Conservation (phyloP, 2,113 vertebrate genomes). For the Rhineura floridana region DNA sequence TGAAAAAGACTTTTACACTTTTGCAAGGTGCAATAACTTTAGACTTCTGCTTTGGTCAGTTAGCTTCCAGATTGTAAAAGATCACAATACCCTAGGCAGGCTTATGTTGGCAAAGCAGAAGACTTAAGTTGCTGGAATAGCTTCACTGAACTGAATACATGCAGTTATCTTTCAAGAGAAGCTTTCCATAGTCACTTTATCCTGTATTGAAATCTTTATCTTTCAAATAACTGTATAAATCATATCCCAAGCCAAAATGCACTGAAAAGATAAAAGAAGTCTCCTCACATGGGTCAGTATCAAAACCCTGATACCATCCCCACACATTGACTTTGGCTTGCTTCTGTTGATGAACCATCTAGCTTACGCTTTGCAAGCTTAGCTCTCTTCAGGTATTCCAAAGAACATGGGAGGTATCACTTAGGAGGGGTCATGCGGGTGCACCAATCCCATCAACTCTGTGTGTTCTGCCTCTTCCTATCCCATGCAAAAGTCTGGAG, state of each 20-base stretch:
- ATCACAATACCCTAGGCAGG: not conserved
- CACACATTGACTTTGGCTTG: not conserved
- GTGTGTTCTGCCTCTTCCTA: not conserved
- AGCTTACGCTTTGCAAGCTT: not conserved
- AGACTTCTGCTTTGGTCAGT: conserved; percentile 17
- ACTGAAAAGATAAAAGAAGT: not conserved
- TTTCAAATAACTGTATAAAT: not conserved
- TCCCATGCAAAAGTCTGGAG: too few relatives aligned
- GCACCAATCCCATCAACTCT: not conserved
- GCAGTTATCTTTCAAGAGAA: not conserved
- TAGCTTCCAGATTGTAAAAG: conserved; percentile 16
- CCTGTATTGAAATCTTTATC: not conserved
- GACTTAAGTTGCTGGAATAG: not conserved
- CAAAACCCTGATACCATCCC: not conserved
- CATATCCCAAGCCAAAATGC: not conserved
- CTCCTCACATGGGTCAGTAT: not conserved
- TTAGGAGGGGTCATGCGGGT: not conserved
- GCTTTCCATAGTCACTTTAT: not conserved
- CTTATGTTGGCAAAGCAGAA: conserved; percentile 17
- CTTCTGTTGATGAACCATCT: not conserved
- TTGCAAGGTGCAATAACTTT: conserved; percentile 22
- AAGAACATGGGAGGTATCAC: too few relatives aligned
- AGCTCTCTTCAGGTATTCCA: not conserved
- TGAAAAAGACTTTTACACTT: conserved; percentile 22
- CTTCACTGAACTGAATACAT: not conserved